Evolutionary conservation across 2,797 vertebrate genomes (phyloP), one percentile per base, ranked within the genome.

Genomic region (Centroberyx gerrardi): DNA sequence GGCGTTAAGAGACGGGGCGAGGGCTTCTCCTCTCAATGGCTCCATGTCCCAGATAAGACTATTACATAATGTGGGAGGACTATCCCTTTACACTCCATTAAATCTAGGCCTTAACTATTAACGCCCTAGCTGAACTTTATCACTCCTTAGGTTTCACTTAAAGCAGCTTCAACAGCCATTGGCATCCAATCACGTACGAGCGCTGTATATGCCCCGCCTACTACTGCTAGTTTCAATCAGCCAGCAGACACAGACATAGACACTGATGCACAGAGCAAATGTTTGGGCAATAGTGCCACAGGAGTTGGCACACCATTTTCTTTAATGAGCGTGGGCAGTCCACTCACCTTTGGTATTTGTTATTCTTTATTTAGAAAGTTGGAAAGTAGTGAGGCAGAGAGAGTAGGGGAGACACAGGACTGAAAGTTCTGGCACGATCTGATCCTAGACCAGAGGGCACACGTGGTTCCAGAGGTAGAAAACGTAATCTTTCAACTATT

Each of bases 81-180:
- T 74, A 89, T 92, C 89, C 67, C 72, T 90, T 90, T 87, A 87
- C 82, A 76, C 65, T 27, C 60, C 76, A 86, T 84, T 88, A 92
- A 86, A 87, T 69, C 53, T 22, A 73, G 82, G 68, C 46, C 74
- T 76, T 65, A 33, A 28, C 82, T 78, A 63, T 84, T 79, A 83
- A 85, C 44, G 17, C 80, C 59, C 48, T 10, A 54, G 66, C 22
- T 75, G 70, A 87, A 82, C 79, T 83, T 89, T 27, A 87, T 46
- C 74, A 66, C 83, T 60, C 81, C 87, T 89, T 68, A 18, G 8
- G 68, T 89, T 89, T 90, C 85, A 49, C 60, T 78, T 74, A 66
- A 76, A 83, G 86, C 52, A 82, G 59, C 65, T 69, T 71, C 76
- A 62, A 29, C 56, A 73, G 72, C 78, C 69, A 68, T 28, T 17